Evolutionary conservation across 1,140 invertebrate genomes (phyloP).

Genomic region (Harlomillsia oculata): DNA sequence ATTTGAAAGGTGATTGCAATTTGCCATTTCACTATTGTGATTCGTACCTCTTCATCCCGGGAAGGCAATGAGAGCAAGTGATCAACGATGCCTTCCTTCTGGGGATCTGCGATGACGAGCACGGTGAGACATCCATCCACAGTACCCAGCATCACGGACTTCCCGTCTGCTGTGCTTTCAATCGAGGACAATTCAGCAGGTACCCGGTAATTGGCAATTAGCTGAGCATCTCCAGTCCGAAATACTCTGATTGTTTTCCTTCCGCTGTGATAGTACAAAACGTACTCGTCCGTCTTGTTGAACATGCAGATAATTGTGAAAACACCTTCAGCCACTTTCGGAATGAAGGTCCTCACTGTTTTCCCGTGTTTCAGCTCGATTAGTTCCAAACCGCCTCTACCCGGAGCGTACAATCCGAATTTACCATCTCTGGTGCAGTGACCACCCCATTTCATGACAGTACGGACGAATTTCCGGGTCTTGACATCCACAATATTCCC

Average conservation of each 20-base stretch:
- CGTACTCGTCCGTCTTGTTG: constrained; percentile 81
- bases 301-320: constrained; percentile 92
- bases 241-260: constrained; percentile 86
- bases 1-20: constrained; percentile 1
- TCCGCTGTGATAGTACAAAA: constrained; percentile 92
- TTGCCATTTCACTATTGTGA: not conserved
- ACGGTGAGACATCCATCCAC: constrained; percentile 88
- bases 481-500: constrained; percentile 75
- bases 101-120: constrained; percentile 77
- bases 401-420: constrained; percentile 83
- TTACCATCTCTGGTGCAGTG: constrained; percentile 77
- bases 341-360: constrained; percentile 72
- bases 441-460: constrained; percentile 72
- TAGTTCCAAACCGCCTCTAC: constrained; percentile 82
- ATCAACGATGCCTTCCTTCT: constrained; percentile 51
- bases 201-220: constrained; percentile 85
- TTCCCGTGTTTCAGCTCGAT: constrained; percentile 75
- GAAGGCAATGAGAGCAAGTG: constrained; percentile 59
- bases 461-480: constrained; percentile 63
- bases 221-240: constrained; percentile 72
- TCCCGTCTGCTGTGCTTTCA: constrained; percentile 70
- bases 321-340: constrained; percentile 86
- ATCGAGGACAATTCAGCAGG: constrained; percentile 83
- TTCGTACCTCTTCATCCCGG: constrained; percentile 54
- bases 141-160: constrained; percentile 72